phyloP scores from a whole-genome alignment of 2,113 vertebrate species.

The Daubentonia madagascariensis region DNA sequence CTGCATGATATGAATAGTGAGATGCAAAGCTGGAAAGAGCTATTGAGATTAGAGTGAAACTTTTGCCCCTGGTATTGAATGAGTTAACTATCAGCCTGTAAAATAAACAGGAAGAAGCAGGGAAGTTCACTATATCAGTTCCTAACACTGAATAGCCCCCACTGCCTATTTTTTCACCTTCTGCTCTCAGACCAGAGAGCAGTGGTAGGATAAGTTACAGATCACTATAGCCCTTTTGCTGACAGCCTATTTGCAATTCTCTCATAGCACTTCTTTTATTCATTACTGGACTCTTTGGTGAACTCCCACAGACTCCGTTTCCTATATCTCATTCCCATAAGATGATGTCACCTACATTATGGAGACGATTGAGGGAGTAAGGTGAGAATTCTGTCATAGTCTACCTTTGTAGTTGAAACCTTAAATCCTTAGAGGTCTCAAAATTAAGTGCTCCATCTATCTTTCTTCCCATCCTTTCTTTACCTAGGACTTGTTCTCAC shows the following conservation, averaged over 20 bases:
- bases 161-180: background rate
- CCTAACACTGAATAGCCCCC: background rate
- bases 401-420: background rate
- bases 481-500: background rate
- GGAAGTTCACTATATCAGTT: background rate
- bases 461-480: background rate
- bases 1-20: background rate
- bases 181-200: background rate
- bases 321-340: background rate
- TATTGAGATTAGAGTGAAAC: background rate
- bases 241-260: background rate
- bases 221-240: background rate
- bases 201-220: background rate
- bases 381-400: background rate
- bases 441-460: background rate
- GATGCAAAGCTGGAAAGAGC: background rate
- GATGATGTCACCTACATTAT: background rate
- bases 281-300: background rate
- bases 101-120: constrained; percentile 42
- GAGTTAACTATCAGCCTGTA: constrained; percentile 21
- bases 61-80: background rate
- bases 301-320: background rate
- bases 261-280: background rate
- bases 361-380: background rate
- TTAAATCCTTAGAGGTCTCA: background rate